Conservation (phyloP, 2,888 invertebrate genomes). For the Oligia strigilis region DNA sequence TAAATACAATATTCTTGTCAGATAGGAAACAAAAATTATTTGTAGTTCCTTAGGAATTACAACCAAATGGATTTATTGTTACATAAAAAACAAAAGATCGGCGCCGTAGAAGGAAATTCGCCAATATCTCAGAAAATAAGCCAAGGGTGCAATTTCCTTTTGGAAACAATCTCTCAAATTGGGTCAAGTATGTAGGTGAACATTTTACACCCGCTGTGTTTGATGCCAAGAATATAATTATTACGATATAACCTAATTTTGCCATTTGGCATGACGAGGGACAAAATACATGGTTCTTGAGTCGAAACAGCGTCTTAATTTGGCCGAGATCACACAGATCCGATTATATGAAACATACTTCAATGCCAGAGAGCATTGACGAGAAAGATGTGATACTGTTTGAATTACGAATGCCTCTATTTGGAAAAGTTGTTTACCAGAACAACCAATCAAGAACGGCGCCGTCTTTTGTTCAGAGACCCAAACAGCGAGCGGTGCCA, state of each 20-base stretch:
- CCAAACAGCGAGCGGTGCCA: constrained; percentile 22
- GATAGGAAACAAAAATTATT: constrained; percentile 65
- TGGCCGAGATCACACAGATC: constrained; percentile 32
- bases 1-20: constrained; percentile 61
- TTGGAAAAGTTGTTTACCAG: constrained; percentile 12
- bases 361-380: constrained; percentile 21
- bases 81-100: constrained; percentile 64
- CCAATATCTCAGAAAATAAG: constrained; percentile 64
- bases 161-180: constrained; percentile 66
- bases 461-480: constrained; percentile 6
- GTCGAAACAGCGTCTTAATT: constrained; percentile 45
- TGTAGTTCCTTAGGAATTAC: constrained; percentile 67
- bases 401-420: constrained; percentile 8
- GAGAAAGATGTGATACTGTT: constrained; percentile 19
- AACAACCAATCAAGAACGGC: constrained; percentile 22
- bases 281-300: constrained; percentile 49
- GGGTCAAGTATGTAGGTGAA: constrained; percentile 66
- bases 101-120: constrained; percentile 58
- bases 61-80: constrained; percentile 66
- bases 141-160: constrained; percentile 70
- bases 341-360: constrained; percentile 37
- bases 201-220: constrained; percentile 55
- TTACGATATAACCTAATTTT: constrained; percentile 60
- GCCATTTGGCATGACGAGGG: constrained; percentile 45
- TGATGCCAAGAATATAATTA: constrained; percentile 60